These are phyloP conservation scores for Heliconius sara DNA, from an alignment of 2,888 invertebrate species.

Conservation along the genomic window DNA sequence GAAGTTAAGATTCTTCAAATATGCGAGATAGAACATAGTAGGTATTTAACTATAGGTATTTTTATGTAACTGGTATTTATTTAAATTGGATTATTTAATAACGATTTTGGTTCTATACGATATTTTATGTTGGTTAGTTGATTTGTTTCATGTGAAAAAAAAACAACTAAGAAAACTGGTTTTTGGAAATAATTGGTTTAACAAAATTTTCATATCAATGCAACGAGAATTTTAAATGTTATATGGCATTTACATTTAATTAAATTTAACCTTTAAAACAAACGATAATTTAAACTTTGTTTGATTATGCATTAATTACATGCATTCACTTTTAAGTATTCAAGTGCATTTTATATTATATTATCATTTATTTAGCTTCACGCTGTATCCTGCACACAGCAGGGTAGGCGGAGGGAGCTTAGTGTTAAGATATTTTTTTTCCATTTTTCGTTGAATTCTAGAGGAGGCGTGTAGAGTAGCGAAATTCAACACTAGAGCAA, in stretches of 20 bases:
- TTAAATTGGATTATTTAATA: background rate
- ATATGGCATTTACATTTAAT: background rate
- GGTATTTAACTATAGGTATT: too few relatives aligned
- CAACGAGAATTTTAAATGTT: background rate
- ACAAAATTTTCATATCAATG: background rate
- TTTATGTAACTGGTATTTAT: too few relatives aligned
- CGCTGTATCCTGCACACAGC: background rate
- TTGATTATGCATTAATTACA: background rate
- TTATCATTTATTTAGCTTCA: background rate
- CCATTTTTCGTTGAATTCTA: background rate
- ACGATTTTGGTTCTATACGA: background rate
- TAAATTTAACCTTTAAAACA: slow-evolving; percentile 4
- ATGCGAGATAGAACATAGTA: too few relatives aligned
- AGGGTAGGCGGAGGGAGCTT: background rate
- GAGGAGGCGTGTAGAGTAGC: background rate
- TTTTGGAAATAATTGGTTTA: background rate
- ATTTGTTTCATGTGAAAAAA: background rate
- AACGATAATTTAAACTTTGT: background rate
- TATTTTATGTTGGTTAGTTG: background rate
- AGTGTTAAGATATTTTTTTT: background rate
- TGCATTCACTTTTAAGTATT: background rate
- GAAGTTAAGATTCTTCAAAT: too few relatives aligned
- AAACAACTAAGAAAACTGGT: background rate
- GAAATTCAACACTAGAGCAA: background rate
- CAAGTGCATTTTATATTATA: background rate